Evolutionary conservation across 1,140 invertebrate species (phyloP).

Genomic region (Dinoponera quadriceps): DNA sequence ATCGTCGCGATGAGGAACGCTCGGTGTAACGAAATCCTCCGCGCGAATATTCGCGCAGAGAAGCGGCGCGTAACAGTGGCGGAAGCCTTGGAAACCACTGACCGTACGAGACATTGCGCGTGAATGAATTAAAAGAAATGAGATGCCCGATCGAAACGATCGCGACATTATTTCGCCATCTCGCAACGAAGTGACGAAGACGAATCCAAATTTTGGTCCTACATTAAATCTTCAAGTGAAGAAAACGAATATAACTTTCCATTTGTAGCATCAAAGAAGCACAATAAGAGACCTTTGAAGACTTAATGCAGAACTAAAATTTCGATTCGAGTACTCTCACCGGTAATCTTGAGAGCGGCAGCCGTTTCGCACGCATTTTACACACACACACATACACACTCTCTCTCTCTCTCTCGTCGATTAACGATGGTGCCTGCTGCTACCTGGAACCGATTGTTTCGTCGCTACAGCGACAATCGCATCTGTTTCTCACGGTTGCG

Average conservation of each 20-base stretch:
- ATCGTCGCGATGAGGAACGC: neutral
- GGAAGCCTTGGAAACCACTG: neutral
- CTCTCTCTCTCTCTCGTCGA: slow-evolving; percentile 49
- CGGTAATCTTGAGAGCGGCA: slow-evolving; percentile 3
- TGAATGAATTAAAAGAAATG: neutral
- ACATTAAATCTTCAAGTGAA: too few relatives aligned
- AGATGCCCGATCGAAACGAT: neutral
- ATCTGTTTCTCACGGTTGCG: slow-evolving; percentile 63
- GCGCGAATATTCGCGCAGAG: neutral
- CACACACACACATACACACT: too few relatives aligned
- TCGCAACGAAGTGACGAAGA: too few relatives aligned
- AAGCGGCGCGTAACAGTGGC: neutral
- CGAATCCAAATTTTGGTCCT: too few relatives aligned
- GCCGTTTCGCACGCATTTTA: slow-evolving; percentile 53
- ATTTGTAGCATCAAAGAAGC: too few relatives aligned
- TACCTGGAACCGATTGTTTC: slow-evolving; percentile 33
- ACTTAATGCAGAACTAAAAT: too few relatives aligned
- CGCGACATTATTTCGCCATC: slow-evolving; percentile 14
- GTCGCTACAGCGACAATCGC: slow-evolving; percentile 32
- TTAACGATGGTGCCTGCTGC: neutral
- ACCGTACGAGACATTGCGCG: neutral
- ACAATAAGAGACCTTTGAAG: too few relatives aligned
- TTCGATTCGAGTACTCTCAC: neutral
- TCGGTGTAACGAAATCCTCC: too few relatives aligned
- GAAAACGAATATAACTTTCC: too few relatives aligned